These are phyloP conservation scores for Microcaecilia unicolor DNA, from an alignment of 2,797 vertebrate species.

Conservation along the genomic window DNA sequence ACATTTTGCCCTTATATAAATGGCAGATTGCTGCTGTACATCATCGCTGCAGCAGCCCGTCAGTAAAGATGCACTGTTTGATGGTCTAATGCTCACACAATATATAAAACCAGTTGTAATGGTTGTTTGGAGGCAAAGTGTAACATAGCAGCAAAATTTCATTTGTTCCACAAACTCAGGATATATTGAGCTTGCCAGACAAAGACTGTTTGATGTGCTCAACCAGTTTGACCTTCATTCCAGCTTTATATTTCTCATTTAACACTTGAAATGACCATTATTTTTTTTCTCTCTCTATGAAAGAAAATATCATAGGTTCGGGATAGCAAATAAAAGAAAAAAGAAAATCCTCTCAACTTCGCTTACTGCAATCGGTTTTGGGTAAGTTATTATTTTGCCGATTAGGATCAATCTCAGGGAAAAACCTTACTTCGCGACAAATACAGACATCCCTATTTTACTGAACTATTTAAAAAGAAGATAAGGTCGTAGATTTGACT, in stretches of 20 bases:
- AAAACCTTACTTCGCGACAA: too few relatives aligned
- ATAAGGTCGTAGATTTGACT: too few relatives aligned
- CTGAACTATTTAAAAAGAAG: too few relatives aligned
- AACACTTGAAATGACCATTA: conserved; percentile 66
- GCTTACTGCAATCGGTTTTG: too few relatives aligned
- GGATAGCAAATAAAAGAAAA: conserved; percentile 24
- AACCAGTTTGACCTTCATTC: conserved; percentile 86
- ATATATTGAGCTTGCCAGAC: conserved; percentile 75
- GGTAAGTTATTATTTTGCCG: too few relatives aligned
- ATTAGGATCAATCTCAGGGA: too few relatives aligned
- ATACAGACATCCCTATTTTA: too few relatives aligned
- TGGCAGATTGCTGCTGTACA: conserved; percentile 77
- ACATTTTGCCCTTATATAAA: conserved; percentile 74
- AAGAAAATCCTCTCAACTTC: too few relatives aligned
- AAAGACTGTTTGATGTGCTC: conserved; percentile 76
- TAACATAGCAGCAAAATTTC: conserved; percentile 76
- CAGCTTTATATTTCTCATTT: conserved; percentile 79
- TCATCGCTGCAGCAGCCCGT: conserved; percentile 61
- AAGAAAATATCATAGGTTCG: conserved; percentile 53
- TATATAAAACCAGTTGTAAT: conserved; percentile 80
- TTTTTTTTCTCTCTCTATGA: conserved; percentile 48
- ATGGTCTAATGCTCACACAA: conserved; percentile 78
- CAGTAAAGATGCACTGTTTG: conserved; percentile 72
- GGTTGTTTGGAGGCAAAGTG: conserved; percentile 77
- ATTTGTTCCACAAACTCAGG: conserved; percentile 87